A percentile compares a stretch with the other conserved stretches of the same genome.
Evolutionary conservation across 2,797 vertebrate genomes (phyloP).

Genomic region (Notolabrus celidotus): DNA sequence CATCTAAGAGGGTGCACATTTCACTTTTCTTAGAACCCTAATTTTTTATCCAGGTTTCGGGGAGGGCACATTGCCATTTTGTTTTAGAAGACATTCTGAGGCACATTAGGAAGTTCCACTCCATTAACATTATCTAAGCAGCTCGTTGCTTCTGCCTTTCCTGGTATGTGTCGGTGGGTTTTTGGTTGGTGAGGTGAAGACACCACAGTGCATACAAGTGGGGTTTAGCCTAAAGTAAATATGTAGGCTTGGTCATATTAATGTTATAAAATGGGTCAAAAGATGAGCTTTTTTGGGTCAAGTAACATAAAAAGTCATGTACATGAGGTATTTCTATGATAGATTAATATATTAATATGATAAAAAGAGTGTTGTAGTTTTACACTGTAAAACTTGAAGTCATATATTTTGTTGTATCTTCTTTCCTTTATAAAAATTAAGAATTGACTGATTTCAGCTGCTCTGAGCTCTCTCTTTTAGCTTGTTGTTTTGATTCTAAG

Average conservation of each 20-base stretch:
- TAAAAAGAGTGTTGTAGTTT: too few species aligned
- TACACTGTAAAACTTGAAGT: too few species aligned
- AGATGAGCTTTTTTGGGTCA: too few species aligned
- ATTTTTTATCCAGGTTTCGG: conserved; percentile 1
- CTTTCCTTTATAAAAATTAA: too few species aligned
- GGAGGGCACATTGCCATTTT: background rate
- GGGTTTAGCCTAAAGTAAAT: background rate
- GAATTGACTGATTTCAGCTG: too few species aligned
- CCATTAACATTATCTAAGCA: conserved; percentile 27
- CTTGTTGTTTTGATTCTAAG: too few species aligned
- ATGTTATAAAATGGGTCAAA: too few species aligned
- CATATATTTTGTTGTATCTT: too few species aligned
- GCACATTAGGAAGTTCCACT: conserved; percentile 11
- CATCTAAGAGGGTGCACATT: conserved; percentile 1
- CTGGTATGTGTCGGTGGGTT: conserved; percentile 15
- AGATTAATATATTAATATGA: too few species aligned
- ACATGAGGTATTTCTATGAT: too few species aligned
- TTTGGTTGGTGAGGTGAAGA: conserved; percentile 2
- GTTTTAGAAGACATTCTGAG: conserved; percentile 6
- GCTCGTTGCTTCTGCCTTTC: conserved; percentile 30
- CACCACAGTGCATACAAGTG: background rate
- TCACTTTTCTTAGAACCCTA: background rate
- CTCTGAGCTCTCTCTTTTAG: too few species aligned
- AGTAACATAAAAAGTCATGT: too few species aligned
- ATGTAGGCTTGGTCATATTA: background rate